These are phyloP conservation scores for Leptosomus discolor DNA, from an alignment of 2,113 vertebrate genomes.

Conservation along the genomic window DNA sequence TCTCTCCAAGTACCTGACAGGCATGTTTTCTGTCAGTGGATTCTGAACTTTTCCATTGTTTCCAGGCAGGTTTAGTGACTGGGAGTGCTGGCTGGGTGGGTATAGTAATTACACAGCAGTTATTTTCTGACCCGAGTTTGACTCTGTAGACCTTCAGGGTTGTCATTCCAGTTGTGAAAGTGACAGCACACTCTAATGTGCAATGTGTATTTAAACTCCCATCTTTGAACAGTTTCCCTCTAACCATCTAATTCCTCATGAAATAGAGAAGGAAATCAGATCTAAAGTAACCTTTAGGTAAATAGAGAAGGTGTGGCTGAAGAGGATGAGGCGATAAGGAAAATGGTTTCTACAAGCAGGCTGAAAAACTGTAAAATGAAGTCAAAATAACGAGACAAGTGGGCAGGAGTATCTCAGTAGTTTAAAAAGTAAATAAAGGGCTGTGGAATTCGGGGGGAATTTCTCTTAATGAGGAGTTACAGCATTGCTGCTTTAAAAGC, in stretches of 20 bases:
- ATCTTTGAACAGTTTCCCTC: background rate
- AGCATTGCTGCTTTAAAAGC: background rate
- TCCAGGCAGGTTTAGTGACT: background rate
- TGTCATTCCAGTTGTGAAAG: background rate
- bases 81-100: background rate
- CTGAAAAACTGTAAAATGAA: background rate
- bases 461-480: background rate
- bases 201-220: background rate
- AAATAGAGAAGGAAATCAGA: background rate
- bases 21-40: background rate
- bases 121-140: background rate
- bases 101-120: background rate
- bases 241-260: background rate
- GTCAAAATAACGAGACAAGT: background rate
- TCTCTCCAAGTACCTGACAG: background rate
- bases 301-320: background rate
- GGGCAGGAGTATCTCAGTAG: background rate
- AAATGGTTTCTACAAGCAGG: background rate
- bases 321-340: background rate
- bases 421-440: background rate
- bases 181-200: background rate
- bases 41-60: background rate
- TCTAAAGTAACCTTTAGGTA: background rate
- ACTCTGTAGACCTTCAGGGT: background rate
- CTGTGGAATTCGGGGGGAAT: background rate